A percentile compares a stretch with the other conserved stretches of the same genome.
Conservation (phyloP, 2,113 vertebrate genomes). For the Turnix velox region DNA sequence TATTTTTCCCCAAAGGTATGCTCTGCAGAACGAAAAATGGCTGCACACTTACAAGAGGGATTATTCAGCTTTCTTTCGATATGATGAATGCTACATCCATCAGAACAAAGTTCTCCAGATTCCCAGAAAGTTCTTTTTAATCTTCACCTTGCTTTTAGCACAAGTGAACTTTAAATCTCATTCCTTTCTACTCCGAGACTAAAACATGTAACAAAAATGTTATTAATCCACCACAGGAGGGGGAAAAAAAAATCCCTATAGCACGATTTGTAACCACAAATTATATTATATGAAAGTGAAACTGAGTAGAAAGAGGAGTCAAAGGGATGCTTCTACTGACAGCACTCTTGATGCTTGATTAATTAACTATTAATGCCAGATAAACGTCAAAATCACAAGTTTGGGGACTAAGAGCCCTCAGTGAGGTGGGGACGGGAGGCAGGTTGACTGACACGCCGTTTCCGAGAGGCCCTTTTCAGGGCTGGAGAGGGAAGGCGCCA, state of each 20-base stretch:
- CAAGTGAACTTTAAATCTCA: neutral
- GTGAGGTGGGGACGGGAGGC: neutral
- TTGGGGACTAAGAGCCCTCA: neutral
- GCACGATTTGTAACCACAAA: neutral
- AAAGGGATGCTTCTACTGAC: neutral
- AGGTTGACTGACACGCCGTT: neutral
- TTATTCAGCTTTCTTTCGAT: neutral
- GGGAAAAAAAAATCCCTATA: neutral
- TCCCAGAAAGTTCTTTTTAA: neutral
- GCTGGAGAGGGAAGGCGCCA: no score
- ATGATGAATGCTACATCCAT: neutral
- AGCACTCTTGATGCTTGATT: neutral
- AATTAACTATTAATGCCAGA: neutral
- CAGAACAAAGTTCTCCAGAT: neutral
- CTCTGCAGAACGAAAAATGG: neutral
- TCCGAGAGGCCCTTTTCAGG: accelerated
- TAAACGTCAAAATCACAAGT: neutral
- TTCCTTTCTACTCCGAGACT: neutral
- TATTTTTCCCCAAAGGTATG: slow-evolving; percentile 15
- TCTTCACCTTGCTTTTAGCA: neutral
- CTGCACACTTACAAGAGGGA: neutral
- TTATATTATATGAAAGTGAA: neutral
- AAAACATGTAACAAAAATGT: accelerated
- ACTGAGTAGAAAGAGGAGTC: slow-evolving; percentile 22
- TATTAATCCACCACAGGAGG: neutral